A percentile compares a stretch with the other conserved stretches of the same genome.
Conservation (phyloP, 2,888 invertebrate species). For the Agonopterix subpropinquella region DNA sequence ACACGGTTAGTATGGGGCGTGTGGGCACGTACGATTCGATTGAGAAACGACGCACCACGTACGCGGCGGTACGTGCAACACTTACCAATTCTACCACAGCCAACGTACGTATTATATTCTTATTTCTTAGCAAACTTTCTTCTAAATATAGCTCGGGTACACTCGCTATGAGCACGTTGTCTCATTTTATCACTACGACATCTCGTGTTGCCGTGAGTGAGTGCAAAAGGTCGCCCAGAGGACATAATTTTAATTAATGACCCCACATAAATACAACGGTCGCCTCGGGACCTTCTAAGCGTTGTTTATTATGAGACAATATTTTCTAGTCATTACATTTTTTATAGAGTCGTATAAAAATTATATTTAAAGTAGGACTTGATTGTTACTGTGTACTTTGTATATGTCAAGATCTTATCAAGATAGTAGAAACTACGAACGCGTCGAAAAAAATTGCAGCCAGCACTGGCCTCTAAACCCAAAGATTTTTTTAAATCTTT, state of each 20-base stretch:
- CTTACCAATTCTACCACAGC: slow-evolving; percentile 29
- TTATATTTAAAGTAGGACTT: neutral
- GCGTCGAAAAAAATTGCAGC: too few species aligned
- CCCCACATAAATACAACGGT: neutral
- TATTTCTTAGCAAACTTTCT: slow-evolving; percentile 32
- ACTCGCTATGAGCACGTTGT: slow-evolving; percentile 21
- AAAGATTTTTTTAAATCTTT: too few species aligned
- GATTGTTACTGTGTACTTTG: too few species aligned
- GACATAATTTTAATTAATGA: slow-evolving; percentile 6
- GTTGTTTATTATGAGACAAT: too few species aligned
- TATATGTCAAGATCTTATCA: too few species aligned
- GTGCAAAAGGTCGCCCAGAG: neutral
- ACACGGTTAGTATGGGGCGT: slow-evolving; percentile 7
- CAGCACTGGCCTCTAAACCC: too few species aligned
- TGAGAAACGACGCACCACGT: slow-evolving; percentile 38
- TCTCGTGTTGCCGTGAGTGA: slow-evolving; percentile 5
- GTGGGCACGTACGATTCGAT: slow-evolving; percentile 30
- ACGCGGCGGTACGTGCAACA: slow-evolving; percentile 35
- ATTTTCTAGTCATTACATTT: too few species aligned
- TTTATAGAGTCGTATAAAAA: neutral
- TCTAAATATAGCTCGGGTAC: slow-evolving; percentile 38
- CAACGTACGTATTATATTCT: slow-evolving; percentile 24
- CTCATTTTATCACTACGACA: slow-evolving; percentile 12
- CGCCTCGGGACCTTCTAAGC: neutral
- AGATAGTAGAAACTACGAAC: too few species aligned